Percentiles rank a stretch among this genome's conserved stretches.
These are phyloP conservation scores for Marmota flaviventris DNA, from an alignment of 2,113 vertebrate species.

Conservation along the genomic window DNA sequence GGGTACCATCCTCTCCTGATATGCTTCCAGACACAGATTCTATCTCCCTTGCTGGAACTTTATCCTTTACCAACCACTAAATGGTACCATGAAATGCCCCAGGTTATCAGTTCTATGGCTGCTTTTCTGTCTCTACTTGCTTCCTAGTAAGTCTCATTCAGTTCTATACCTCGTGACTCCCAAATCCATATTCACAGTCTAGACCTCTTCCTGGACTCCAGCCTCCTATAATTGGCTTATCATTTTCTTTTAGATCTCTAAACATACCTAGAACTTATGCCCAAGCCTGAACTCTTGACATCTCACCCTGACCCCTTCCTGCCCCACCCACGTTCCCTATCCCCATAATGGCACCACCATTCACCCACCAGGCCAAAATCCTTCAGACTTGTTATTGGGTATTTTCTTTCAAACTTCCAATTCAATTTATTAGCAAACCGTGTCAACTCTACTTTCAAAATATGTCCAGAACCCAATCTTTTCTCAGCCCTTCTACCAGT, in stretches of 20 bases:
- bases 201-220: not conserved
- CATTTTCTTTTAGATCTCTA: conserved; percentile 6
- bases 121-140: not conserved
- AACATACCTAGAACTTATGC: not conserved
- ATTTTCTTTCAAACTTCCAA: conserved; percentile 25
- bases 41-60: not conserved
- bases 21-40: not conserved
- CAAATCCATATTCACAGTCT: not conserved
- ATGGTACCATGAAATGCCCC: not conserved
- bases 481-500: not conserved
- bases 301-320: not conserved
- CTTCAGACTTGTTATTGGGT: not conserved
- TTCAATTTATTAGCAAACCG: conserved; percentile 29
- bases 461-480: not conserved
- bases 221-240: not conserved
- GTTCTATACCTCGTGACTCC: not conserved
- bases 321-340: not conserved
- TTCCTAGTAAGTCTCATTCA: not conserved
- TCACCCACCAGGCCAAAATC: not conserved
- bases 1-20: not conserved
- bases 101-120: not conserved
- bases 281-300: conserved; percentile 21
- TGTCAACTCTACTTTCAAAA: conserved; percentile 20
- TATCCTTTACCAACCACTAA: not conserved
- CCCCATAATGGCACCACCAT: not conserved